Evolutionary conservation across 1,140 invertebrate species (phyloP).

Genomic region (Pogonus chalceus): DNA sequence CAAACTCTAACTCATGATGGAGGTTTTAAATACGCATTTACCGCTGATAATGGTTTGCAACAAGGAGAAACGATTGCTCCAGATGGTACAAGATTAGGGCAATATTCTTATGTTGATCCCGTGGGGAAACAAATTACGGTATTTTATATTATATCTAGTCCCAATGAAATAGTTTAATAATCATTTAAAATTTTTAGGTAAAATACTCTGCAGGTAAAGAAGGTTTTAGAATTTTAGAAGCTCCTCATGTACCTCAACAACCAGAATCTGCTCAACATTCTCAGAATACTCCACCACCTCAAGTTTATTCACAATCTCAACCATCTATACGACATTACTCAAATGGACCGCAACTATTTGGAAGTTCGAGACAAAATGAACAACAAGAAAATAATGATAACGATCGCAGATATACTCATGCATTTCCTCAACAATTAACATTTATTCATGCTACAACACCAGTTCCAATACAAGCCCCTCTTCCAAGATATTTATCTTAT

Average conservation of each 20-base stretch:
- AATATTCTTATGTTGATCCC: constrained; percentile 41
- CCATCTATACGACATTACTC: constrained; percentile 9
- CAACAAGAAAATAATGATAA: constrained; percentile 3
- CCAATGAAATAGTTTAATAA: not conserved
- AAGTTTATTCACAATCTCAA: constrained; percentile 3
- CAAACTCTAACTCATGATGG: constrained; percentile 41
- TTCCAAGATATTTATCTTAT: not conserved
- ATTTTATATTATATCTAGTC: not conserved
- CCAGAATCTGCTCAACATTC: constrained; percentile 13
- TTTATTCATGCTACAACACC: too few species aligned
- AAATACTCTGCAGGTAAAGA: constrained; percentile 56
- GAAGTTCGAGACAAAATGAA: constrained; percentile 12
- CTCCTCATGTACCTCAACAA: constrained; percentile 35
- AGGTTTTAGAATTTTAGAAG: constrained; percentile 46
- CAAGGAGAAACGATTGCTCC: constrained; percentile 52
- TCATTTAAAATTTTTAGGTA: constrained; percentile 33
- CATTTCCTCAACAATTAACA: too few species aligned
- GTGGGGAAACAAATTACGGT: constrained; percentile 35
- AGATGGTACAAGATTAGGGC: constrained; percentile 47
- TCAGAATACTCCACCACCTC: constrained; percentile 10
- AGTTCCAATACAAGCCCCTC: not conserved
- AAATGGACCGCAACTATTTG: constrained; percentile 25
- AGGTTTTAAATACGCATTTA: constrained; percentile 51
- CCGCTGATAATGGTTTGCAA: constrained; percentile 53
- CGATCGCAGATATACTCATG: not conserved